Evolutionary conservation across 2,888 invertebrate genomes (phyloP).

Genomic region (Endotricha flammealis): DNA sequence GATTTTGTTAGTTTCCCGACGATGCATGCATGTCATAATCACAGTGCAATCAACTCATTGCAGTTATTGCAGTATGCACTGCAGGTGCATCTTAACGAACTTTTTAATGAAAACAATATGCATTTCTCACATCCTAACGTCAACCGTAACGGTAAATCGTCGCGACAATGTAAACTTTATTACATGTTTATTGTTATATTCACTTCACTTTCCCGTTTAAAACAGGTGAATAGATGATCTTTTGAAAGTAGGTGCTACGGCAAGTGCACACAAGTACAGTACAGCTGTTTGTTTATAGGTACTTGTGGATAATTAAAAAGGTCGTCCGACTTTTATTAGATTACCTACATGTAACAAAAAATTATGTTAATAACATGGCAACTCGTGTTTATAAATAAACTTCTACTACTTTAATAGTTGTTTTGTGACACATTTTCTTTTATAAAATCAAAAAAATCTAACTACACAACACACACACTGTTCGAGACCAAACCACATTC

Average conservation of each 20-base stretch:
- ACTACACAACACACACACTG: no score
- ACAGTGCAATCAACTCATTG: conserved; percentile 40
- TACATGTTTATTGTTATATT: conserved; percentile 39
- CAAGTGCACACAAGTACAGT: conserved; percentile 41
- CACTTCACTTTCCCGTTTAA: conserved; percentile 62
- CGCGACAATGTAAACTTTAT: conserved; percentile 38
- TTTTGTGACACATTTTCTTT: not conserved
- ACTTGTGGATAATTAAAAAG: conserved; percentile 24
- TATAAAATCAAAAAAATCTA: not conserved
- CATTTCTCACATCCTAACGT: conserved; percentile 50
- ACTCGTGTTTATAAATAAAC: conserved; percentile 1
- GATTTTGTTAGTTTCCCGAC: conserved; percentile 41
- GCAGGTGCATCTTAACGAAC: conserved; percentile 72
- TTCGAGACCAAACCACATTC: no score
- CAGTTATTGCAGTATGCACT: conserved; percentile 48
- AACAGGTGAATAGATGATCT: conserved; percentile 41
- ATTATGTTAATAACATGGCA: not conserved
- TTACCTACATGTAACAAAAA: conserved; percentile 20
- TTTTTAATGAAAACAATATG: conserved; percentile 47
- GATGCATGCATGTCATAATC: conserved; percentile 45
- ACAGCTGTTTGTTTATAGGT: conserved; percentile 51
- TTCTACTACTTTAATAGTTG: not conserved
- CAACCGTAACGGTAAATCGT: conserved; percentile 57
- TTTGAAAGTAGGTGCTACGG: conserved; percentile 68
- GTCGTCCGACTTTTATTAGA: conserved; percentile 34